These are phyloP conservation scores for Oreochromis tanganicae DNA, from an alignment of 2,113 vertebrate genomes.

Conservation along the genomic window DNA sequence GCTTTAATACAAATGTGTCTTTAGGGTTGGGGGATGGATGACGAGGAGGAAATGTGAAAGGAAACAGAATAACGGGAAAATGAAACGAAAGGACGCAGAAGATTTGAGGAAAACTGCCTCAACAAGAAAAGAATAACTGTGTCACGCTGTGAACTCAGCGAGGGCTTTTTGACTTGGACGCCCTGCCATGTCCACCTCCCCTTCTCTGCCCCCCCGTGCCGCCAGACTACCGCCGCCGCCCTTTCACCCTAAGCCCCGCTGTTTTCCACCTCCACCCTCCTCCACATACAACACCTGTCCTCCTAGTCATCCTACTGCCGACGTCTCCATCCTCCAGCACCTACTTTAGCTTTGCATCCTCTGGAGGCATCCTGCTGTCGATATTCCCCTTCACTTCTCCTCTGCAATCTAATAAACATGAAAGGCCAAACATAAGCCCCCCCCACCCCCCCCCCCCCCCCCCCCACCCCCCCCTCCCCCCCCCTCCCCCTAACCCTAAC, in stretches of 20 bases:
- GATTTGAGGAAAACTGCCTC: background rate
- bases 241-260: conserved; percentile 11
- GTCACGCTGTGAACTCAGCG: background rate
- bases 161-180: background rate
- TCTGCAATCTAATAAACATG: conserved; percentile 34
- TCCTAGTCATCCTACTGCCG: background rate
- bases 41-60: background rate
- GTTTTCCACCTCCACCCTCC: background rate
- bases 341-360: background rate
- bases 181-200: background rate
- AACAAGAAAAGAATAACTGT: background rate
- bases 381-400: background rate
- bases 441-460: rapidly evolving
- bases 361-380: background rate
- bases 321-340: background rate
- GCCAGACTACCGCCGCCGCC: background rate
- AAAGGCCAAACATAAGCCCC: conserved; percentile 55
- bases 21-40: background rate
- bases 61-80: background rate
- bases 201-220: background rate
- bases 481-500: too few relatives aligned
- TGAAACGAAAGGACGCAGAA: background rate
- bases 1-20: background rate
- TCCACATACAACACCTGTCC: conserved; percentile 14
- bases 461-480: rapidly evolving